These are phyloP conservation scores for Prunella fulvescens DNA, from an alignment of 2,113 vertebrate species.

Conservation along the genomic window DNA sequence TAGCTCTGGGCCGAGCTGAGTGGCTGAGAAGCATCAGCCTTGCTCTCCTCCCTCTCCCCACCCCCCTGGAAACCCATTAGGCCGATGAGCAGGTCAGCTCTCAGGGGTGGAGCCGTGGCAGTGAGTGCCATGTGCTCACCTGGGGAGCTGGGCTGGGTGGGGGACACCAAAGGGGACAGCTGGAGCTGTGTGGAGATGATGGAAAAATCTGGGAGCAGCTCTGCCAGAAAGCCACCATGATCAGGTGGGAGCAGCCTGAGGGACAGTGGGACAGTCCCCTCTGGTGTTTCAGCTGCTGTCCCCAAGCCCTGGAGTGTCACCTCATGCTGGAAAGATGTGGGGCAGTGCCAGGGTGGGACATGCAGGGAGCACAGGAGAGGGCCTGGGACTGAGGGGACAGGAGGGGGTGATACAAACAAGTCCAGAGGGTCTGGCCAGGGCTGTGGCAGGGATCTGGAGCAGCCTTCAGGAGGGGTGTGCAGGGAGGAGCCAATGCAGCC, in stretches of 20 bases:
- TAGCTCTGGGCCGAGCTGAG: conserved; percentile 57
- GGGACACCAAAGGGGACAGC: not conserved
- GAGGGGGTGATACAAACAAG: not conserved
- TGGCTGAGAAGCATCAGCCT: conserved; percentile 13
- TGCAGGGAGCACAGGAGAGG: not conserved
- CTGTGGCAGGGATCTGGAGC: not conserved
- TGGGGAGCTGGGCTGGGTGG: not conserved
- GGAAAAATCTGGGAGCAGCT: not conserved
- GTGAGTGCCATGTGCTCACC: not conserved
- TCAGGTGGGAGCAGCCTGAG: not conserved
- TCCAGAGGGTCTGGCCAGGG: not conserved
- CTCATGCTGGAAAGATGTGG: not conserved
- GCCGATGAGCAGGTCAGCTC: not conserved
- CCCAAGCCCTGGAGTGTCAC: not conserved
- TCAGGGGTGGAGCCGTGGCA: not conserved
- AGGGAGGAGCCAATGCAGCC: not conserved
- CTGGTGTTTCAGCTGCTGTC: not conserved
- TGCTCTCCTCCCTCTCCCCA: not conserved
- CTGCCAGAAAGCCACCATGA: rapidly evolving
- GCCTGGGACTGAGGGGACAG: not conserved
- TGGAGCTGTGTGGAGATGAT: not conserved
- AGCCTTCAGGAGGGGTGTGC: not conserved
- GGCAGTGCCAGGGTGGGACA: not conserved
- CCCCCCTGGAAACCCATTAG: conserved; percentile 8
- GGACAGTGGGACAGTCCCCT: not conserved